Evolutionary conservation across 2,113 vertebrate species (phyloP).

Genomic region (Platysternon megacephalum): DNA sequence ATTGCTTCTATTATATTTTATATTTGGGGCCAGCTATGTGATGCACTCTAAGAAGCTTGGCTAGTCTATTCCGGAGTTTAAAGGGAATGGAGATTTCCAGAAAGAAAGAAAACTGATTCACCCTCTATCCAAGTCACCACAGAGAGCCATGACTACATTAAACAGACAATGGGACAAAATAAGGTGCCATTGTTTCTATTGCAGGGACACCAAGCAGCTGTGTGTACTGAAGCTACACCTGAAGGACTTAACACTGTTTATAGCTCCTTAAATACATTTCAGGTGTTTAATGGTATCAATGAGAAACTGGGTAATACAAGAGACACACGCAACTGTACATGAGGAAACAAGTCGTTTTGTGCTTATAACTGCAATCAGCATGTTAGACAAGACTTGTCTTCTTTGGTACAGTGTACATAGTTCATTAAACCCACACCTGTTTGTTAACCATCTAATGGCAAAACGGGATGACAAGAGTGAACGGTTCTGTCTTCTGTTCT

Average conservation of each 20-base stretch:
- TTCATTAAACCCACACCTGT: accelerated
- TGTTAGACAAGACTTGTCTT: accelerated
- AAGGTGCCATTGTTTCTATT: slow-evolving; percentile 7
- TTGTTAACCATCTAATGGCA: neutral
- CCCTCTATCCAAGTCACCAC: neutral
- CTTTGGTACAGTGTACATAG: accelerated
- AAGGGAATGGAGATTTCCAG: slow-evolving; percentile 31
- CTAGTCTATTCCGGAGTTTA: slow-evolving; percentile 33
- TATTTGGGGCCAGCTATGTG: slow-evolving; percentile 57
- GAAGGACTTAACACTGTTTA: neutral
- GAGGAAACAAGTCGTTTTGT: neutral
- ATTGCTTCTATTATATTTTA: slow-evolving; percentile 72
- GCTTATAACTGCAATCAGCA: neutral
- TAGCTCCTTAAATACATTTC: neutral
- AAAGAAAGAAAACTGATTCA: slow-evolving; percentile 25
- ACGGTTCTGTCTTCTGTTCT: neutral
- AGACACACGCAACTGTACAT: neutral
- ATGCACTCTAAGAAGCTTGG: slow-evolving; percentile 26
- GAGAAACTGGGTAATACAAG: too few relatives aligned
- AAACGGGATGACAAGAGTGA: neutral
- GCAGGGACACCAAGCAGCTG: neutral
- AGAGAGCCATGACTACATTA: neutral
- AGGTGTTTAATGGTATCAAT: too few relatives aligned
- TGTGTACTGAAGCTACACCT: neutral
- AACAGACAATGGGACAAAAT: slow-evolving; percentile 38